These are phyloP conservation scores for Sceloporus tristichus DNA, from an alignment of 2,113 vertebrate genomes.

Conservation along the genomic window DNA sequence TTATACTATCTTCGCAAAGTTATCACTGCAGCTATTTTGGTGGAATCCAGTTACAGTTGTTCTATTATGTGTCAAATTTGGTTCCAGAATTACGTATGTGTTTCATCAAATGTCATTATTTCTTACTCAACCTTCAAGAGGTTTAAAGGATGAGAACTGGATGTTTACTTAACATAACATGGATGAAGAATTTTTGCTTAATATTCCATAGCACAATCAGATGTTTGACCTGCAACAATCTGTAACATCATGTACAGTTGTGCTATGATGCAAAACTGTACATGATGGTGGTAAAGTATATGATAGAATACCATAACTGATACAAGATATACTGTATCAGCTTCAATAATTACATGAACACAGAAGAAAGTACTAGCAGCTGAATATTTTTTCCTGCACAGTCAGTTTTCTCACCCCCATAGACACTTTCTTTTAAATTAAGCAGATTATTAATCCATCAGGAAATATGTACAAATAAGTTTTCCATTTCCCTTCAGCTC, in stretches of 20 bases:
- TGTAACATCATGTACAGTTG: no score
- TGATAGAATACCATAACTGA: no score
- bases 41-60: neutral
- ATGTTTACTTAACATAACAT: neutral
- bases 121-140: neutral
- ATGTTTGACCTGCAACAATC: no score
- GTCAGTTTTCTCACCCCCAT: no score
- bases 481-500: neutral
- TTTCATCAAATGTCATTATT: neutral
- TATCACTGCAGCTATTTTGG: neutral
- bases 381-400: neutral
- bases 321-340: no score
- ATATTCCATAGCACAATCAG: neutral
- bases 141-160: neutral
- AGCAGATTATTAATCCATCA: neutral
- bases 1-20: neutral
- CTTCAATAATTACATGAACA: neutral
- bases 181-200: neutral
- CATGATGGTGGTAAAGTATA: no score
- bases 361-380: neutral
- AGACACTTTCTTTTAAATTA: neutral
- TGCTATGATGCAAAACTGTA: no score
- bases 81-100: neutral
- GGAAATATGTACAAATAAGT: neutral
- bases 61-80: neutral